phyloP scores from a whole-genome alignment of 30 jellyfish, hydroid and myxozoan genomes.

The Pseudorhiza aurosa region DNA sequence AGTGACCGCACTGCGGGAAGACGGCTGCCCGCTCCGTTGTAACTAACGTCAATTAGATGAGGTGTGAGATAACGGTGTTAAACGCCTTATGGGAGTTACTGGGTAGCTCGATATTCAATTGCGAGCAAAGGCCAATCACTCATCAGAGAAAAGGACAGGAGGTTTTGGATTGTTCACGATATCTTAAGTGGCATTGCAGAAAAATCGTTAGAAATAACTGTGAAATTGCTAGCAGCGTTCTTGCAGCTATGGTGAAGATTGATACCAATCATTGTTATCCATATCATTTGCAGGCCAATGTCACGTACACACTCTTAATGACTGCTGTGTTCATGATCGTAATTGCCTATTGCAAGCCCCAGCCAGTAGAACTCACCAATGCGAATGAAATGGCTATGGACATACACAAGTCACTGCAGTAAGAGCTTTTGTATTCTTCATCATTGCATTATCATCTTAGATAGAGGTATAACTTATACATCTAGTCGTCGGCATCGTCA shows the following conservation, averaged over 20 bases:
- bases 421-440: too few relatives aligned
- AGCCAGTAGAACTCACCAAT: neutral
- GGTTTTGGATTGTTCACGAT: too few relatives aligned
- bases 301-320: neutral
- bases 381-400: too few relatives aligned
- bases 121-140: neutral
- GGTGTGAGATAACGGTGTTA: constrained; percentile 2
- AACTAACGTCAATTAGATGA: neutral
- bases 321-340: neutral
- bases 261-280: neutral
- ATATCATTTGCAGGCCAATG: neutral
- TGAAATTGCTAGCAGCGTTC: too few relatives aligned
- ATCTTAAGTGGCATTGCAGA: too few relatives aligned
- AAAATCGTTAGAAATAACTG: too few relatives aligned
- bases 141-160: neutral
- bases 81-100: constrained; percentile 6
- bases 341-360: neutral
- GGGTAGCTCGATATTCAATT: neutral
- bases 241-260: neutral
- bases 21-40: neutral
- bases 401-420: too few relatives aligned
- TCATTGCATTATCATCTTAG: too few relatives aligned
- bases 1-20: neutral
- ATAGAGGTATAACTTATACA: too few relatives aligned
- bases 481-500: too few relatives aligned